Conservation (phyloP, 2,888 invertebrate species). For the Erynnis tages region DNA sequence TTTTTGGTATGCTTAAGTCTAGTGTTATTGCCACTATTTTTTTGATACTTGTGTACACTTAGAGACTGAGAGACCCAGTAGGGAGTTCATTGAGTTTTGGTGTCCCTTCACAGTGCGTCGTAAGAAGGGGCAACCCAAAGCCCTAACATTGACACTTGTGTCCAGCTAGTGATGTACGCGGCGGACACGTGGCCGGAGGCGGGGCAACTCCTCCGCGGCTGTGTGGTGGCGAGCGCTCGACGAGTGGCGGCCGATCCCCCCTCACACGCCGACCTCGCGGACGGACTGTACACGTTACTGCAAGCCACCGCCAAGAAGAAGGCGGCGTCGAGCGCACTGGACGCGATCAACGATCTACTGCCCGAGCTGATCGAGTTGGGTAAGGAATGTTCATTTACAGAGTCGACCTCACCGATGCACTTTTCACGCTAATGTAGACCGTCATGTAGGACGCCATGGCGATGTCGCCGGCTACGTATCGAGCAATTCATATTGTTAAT, state of each 20-base stretch:
- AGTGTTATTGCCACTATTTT: too few species aligned
- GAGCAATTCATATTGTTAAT: too few species aligned
- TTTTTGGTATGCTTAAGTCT: too few species aligned
- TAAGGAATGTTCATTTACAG: conserved; percentile 35
- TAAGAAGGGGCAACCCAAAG: too few species aligned
- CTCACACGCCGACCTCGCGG: conserved; percentile 85
- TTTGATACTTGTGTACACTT: too few species aligned
- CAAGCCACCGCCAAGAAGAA: conserved; percentile 85
- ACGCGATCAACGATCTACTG: conserved; percentile 58
- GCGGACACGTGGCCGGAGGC: conserved; percentile 58
- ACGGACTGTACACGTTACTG: conserved; percentile 85
- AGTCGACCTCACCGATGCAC: too few species aligned
- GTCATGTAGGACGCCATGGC: too few species aligned
- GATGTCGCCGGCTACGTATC: too few species aligned
- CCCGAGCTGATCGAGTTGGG: conserved; percentile 59
- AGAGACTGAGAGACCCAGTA: too few species aligned
- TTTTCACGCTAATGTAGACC: too few species aligned
- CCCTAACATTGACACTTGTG: not conserved
- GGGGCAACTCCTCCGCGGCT: conserved; percentile 47
- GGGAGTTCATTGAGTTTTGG: too few species aligned
- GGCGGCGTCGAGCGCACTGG: conserved; percentile 53
- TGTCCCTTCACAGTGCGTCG: too few species aligned
- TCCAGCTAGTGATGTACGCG: conserved; percentile 49
- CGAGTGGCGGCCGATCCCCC: conserved; percentile 47
- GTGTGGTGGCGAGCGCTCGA: conserved; percentile 45